Evolutionary conservation across 1,140 invertebrate species (phyloP).

Genomic region (Panagrolaimus sp.): DNA sequence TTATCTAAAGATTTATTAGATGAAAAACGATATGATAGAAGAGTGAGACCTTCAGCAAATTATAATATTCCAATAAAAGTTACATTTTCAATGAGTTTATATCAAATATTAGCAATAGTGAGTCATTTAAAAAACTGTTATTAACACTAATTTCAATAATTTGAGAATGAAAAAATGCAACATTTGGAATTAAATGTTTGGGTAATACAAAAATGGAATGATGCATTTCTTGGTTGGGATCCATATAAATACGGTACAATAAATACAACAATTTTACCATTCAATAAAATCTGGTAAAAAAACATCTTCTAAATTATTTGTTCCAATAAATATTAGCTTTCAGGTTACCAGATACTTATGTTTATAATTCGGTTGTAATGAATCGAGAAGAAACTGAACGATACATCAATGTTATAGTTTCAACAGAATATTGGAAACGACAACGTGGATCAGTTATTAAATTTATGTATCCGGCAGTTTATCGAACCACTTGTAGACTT

Average conservation of each 20-base stretch:
- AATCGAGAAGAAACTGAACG: constrained; percentile 58
- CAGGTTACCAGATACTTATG: constrained; percentile 52
- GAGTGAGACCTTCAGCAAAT: constrained; percentile 55
- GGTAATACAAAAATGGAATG: constrained; percentile 60
- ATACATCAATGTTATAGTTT: constrained; percentile 58
- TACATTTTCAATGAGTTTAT: constrained; percentile 57
- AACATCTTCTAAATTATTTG: constrained; percentile 9
- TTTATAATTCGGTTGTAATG: constrained; percentile 59
- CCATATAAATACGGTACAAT: constrained; percentile 50
- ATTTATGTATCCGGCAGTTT: constrained; percentile 59
- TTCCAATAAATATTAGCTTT: neutral
- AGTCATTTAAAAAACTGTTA: constrained; percentile 16
- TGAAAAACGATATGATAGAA: constrained; percentile 48
- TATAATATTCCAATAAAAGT: constrained; percentile 52
- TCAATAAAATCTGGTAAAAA: constrained; percentile 48
- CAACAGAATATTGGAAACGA: constrained; percentile 57
- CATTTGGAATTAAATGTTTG: constrained; percentile 57
- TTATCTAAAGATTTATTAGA: constrained; percentile 57
- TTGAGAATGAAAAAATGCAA: constrained; percentile 58
- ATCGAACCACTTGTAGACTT: constrained; percentile 56
- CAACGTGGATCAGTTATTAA: constrained; percentile 53
- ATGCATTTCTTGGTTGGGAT: constrained; percentile 56
- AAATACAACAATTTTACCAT: constrained; percentile 55
- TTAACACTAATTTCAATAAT: neutral
- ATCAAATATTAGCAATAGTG: constrained; percentile 58